Percentiles rank a stretch among this genome's conserved stretches.
Evolutionary conservation across 2,797 vertebrate species (phyloP).

Genomic region (Cynopterus sphinx): DNA sequence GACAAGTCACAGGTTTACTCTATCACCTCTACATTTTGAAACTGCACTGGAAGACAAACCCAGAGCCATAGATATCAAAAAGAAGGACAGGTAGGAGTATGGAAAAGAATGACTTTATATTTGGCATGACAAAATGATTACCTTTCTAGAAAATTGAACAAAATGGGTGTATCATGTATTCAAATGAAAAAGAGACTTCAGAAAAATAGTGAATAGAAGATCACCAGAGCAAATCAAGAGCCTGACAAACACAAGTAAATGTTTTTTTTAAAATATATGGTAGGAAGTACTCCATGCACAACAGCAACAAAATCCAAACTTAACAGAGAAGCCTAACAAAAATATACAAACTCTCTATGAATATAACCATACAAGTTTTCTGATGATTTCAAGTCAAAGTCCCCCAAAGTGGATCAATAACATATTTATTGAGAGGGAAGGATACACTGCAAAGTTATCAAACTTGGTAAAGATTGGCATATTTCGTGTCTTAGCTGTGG

Average conservation of each 20-base stretch:
- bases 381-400: neutral
- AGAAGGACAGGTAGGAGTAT: neutral
- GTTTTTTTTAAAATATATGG: neutral
- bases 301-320: neutral
- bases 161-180: neutral
- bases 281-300: neutral
- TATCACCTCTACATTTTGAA: neutral
- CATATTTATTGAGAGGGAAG: neutral
- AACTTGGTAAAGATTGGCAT: neutral
- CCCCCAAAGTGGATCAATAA: neutral
- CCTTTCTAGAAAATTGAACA: neutral
- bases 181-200: neutral
- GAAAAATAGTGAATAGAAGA: neutral
- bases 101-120: neutral
- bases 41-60: neutral
- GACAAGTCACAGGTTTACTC: neutral
- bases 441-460: neutral
- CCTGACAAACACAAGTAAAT: too few relatives aligned
- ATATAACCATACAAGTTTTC: neutral
- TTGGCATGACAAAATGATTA: neutral
- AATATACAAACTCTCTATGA: neutral
- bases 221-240: neutral
- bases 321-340: neutral
- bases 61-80: neutral
- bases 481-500: neutral